These are phyloP conservation scores for Nudaria mundana DNA, from an alignment of 2,888 invertebrate genomes.

Conservation along the genomic window DNA sequence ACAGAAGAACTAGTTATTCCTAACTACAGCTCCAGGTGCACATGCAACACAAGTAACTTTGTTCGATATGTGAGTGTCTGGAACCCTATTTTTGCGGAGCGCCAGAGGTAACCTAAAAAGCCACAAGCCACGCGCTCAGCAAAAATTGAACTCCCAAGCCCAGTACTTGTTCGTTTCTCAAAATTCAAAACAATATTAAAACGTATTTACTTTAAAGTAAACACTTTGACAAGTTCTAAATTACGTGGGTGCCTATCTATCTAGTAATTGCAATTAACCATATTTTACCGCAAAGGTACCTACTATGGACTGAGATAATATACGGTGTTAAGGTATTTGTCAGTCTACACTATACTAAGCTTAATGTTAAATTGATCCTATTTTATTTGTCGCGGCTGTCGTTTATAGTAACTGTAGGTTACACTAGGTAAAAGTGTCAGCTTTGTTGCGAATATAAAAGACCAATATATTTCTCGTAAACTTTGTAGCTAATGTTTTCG, in stretches of 20 bases:
- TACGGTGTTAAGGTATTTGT: constrained; percentile 7
- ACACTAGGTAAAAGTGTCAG: too few species aligned
- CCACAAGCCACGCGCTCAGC: too few species aligned
- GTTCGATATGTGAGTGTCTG: too few species aligned
- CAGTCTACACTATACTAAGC: constrained; percentile 17
- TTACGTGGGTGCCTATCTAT: too few species aligned
- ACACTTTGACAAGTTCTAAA: constrained; percentile 25
- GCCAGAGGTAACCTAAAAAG: too few species aligned
- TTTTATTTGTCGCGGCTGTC: constrained; percentile 24
- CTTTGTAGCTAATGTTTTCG: constrained; percentile 48
- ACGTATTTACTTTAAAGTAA: constrained; percentile 15
- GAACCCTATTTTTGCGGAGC: too few species aligned
- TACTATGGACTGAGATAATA: constrained; percentile 17
- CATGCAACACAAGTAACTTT: too few species aligned
- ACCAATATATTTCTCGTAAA: constrained; percentile 51
- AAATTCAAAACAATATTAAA: constrained; percentile 20
- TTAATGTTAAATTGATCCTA: constrained; percentile 27
- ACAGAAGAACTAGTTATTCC: too few species aligned
- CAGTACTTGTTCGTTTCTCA: constrained; percentile 13
- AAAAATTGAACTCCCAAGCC: too few species aligned
- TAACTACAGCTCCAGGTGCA: too few species aligned
- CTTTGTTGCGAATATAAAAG: constrained; percentile 34
- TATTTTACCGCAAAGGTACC: constrained; percentile 16
- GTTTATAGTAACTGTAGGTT: constrained; percentile 16
- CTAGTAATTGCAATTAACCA: constrained; percentile 26